A percentile compares a stretch with the other conserved stretches of the same genome.
phyloP scores from a whole-genome alignment of 2,797 vertebrate genomes.

The Melanotaenia parkinsoni region DNA sequence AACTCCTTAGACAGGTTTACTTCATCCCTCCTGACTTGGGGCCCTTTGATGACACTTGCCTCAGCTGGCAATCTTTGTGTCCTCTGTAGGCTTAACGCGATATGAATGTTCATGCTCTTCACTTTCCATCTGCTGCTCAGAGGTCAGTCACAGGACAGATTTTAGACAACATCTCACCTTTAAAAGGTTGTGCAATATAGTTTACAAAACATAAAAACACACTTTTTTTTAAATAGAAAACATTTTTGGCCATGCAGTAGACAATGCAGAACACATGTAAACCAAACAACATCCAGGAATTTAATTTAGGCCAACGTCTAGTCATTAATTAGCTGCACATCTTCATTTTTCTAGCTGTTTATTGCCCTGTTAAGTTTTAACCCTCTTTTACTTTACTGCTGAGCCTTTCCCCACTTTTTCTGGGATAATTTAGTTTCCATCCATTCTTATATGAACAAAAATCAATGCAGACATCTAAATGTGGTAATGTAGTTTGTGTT shows the following conservation, averaged over 20 bases:
- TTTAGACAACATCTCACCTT: background rate
- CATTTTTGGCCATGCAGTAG: background rate
- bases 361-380: background rate
- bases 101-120: background rate
- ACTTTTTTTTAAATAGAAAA: too few species aligned
- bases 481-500: background rate
- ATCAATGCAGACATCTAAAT: background rate
- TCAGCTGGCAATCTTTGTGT: conserved; percentile 10
- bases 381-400: background rate
- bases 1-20: background rate
- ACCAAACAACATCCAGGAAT: background rate
- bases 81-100: too few species aligned
- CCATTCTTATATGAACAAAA: background rate
- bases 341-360: background rate
- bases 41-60: conserved; percentile 8
- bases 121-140: background rate
- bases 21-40: background rate
- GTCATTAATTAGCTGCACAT: background rate
- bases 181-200: background rate
- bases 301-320: background rate
- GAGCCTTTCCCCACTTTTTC: background rate
- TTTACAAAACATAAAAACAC: background rate
- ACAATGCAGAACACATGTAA: background rate
- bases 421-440: background rate
- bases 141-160: background rate